A percentile compares a stretch with the other conserved stretches of the same genome.
These are phyloP conservation scores for Todiramphus saurophagus DNA, from an alignment of 2,113 vertebrate species.

Conservation along the genomic window DNA sequence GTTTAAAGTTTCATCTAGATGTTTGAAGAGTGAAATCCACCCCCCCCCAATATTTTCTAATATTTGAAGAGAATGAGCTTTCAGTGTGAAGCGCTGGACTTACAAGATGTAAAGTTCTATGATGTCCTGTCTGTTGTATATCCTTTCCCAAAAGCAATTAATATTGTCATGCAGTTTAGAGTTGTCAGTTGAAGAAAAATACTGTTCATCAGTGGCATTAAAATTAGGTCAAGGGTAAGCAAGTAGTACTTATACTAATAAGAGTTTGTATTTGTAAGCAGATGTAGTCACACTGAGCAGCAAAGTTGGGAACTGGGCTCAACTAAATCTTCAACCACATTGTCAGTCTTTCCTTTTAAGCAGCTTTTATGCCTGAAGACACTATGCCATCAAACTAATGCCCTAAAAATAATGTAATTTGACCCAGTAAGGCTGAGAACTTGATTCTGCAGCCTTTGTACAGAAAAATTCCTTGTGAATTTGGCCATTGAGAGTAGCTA, in stretches of 20 bases:
- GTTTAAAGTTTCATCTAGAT: background rate
- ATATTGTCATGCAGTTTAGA: background rate
- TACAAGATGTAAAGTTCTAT: background rate
- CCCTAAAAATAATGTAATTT: background rate
- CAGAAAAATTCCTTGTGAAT: background rate
- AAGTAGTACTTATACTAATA: background rate
- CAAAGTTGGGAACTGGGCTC: background rate
- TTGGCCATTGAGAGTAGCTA: background rate
- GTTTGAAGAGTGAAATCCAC: background rate
- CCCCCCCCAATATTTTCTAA: background rate
- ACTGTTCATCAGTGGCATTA: background rate
- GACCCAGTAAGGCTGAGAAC: background rate
- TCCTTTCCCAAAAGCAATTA: background rate
- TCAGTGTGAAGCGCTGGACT: background rate
- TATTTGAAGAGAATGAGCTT: background rate
- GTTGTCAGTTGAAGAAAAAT: background rate
- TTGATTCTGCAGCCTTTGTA: background rate
- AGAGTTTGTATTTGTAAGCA: background rate
- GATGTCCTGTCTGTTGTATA: background rate
- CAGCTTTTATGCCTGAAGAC: background rate
- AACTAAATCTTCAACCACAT: background rate
- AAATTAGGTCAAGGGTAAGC: background rate
- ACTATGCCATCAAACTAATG: background rate
- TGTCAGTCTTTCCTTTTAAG: background rate
- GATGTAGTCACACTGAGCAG: background rate